Base-by-base conservation (phyloP, 2,797 vertebrate species). In the Eospalax fontanierii region DNA sequence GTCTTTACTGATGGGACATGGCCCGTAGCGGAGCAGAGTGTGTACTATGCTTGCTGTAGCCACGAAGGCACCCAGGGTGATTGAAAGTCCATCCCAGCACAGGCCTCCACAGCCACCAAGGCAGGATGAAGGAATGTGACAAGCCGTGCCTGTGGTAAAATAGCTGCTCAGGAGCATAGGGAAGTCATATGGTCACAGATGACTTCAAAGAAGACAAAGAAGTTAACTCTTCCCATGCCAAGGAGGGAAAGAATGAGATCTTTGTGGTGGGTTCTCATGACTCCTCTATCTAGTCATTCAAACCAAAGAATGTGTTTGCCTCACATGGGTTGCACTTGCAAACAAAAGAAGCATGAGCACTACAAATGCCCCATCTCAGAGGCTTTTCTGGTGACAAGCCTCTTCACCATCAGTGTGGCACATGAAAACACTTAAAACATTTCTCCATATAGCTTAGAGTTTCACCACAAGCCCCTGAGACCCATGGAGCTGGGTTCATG, bases 311-410 rank as follows among this genome's bases (percentile, higher is more conserved):
- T 11, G 33, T 11, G 86, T 82, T 54, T 19, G 10, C n/a, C 8
- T 30, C 24, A 24, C 14, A 30, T 63, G 26, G 43, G 40, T 81
- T 66, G 43, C 24, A 33, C 79, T 50, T 46, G n/a, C 0, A 68
- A 66, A 68, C 19, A 26, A 79, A 84, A 57, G 16, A 76, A 14
- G 0, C 2, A 7, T 21, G 26, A 63, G n/a, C 12, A 61, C 38
- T 11, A 12, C 8, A 38, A 28, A 35, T 0, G 1, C 1, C 14
- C 22, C 9, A 0, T 19, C 30, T 33, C 66, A 0, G 30, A 28
- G 54, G 12, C 40, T 89, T 89, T 74, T 46, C 57, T 84, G 65
- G 3, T 0, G 12, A 50, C 24, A n/a, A 76, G 3, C 33, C 43
- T 16, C 3, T n/a, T 73, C 91, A 10, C 50, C 14, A 15, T 12